Conservation (phyloP, 2,888 invertebrate species). For the Rotaria sp. region DNA sequence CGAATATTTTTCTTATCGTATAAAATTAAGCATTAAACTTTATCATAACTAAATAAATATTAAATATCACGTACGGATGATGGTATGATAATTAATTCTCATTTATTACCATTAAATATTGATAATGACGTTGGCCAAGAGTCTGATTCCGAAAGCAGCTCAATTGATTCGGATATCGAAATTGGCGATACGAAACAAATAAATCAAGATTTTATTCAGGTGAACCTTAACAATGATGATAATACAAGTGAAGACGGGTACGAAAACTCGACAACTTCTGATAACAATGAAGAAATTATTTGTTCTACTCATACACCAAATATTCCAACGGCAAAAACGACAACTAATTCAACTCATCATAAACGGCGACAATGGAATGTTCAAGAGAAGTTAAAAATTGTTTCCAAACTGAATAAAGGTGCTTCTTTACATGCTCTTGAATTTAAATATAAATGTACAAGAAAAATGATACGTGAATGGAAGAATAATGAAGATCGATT, state of each 20-base stretch:
- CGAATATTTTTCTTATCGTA: no score
- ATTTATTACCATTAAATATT: not conserved
- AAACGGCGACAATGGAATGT: not conserved
- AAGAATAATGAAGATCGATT: not conserved
- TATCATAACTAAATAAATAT: not conserved
- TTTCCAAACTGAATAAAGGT: not conserved
- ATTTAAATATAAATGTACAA: not conserved
- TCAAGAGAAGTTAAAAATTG: not conserved
- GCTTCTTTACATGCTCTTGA: not conserved
- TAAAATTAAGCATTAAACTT: no score
- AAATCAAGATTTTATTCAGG: not conserved
- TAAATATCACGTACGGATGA: not conserved
- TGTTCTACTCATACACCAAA: no score
- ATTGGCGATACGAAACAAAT: not conserved
- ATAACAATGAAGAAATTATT: no score
- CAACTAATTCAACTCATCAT: not conserved
- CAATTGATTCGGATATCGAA: not conserved
- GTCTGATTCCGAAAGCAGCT: not conserved
- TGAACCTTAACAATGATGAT: not conserved
- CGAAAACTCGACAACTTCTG: not conserved
- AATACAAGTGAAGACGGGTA: not conserved
- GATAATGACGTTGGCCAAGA: not conserved
- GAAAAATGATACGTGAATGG: constrained; percentile 13
- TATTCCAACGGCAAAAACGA: not conserved
- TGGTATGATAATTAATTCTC: no score